Evolutionary conservation across 2,888 invertebrate genomes (phyloP).

Genomic region (Agrotis puta): DNA sequence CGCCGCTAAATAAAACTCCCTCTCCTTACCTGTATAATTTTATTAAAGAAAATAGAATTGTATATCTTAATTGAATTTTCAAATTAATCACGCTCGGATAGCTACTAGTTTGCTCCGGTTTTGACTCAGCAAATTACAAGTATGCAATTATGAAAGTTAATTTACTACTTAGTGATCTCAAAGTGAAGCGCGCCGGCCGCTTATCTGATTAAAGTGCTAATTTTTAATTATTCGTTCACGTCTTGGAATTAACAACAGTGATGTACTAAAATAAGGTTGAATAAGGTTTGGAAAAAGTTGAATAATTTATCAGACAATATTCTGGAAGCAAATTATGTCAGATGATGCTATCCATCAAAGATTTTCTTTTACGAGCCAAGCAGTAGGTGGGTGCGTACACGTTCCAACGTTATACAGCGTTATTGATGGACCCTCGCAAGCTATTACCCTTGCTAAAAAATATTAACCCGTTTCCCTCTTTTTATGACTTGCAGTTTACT

Average conservation of each 20-base stretch:
- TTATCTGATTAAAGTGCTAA: constrained; percentile 69
- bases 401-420: constrained; percentile 62
- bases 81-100: constrained; percentile 58
- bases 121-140: constrained; percentile 63
- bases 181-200: constrained; percentile 60
- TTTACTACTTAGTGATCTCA: constrained; percentile 66
- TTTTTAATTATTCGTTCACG: constrained; percentile 68
- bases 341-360: constrained; percentile 74
- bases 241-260: constrained; percentile 63
- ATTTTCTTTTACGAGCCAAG: constrained; percentile 68
- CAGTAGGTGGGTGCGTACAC: constrained; percentile 62
- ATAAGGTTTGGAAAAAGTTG: constrained; percentile 52
- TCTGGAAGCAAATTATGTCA: constrained; percentile 67
- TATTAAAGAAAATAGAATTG: constrained; percentile 57
- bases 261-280: constrained; percentile 43
- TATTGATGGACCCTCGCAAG: constrained; percentile 68
- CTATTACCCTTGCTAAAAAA: constrained; percentile 62
- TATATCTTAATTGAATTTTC: constrained; percentile 60
- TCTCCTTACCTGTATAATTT: constrained; percentile 60
- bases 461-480: constrained; percentile 62
- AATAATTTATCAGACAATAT: constrained; percentile 71
- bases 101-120: constrained; percentile 57
- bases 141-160: constrained; percentile 67
- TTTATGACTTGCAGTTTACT: constrained; percentile 69
- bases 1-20: constrained; percentile 49